These are phyloP conservation scores for Castor canadensis DNA, from an alignment of 2,113 vertebrate species.

Conservation along the genomic window DNA sequence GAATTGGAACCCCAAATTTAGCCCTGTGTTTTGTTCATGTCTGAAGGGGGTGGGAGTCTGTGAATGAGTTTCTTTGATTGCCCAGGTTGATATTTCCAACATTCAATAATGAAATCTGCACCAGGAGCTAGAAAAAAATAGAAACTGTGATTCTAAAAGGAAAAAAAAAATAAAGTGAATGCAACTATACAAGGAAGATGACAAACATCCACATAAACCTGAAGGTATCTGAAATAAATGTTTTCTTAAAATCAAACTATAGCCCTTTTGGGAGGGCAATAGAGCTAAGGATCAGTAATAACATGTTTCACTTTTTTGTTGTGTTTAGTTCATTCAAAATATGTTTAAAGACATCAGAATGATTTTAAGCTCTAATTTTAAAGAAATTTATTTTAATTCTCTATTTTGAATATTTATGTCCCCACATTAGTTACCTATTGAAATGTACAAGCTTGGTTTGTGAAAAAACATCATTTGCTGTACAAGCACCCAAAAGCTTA, in stretches of 20 bases:
- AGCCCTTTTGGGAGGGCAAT: neutral
- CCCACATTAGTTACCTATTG: neutral
- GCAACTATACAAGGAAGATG: neutral
- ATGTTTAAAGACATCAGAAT: neutral
- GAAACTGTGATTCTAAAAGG: neutral
- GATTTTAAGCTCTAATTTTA: conserved; percentile 1
- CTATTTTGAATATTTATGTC: neutral
- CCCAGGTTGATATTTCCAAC: neutral
- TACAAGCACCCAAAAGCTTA: neutral
- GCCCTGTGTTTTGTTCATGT: neutral
- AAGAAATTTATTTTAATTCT: conserved; percentile 3
- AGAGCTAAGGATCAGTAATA: neutral
- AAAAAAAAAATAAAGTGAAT: neutral
- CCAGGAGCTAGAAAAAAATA: neutral
- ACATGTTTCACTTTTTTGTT: neutral
- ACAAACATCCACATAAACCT: neutral
- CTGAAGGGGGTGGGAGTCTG: neutral
- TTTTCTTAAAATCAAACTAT: neutral
- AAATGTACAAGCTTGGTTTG: neutral
- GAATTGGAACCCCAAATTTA: neutral
- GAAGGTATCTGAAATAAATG: neutral
- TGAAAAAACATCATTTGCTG: neutral
- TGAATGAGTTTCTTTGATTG: conserved; percentile 4
- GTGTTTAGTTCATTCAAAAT: conserved; percentile 15
- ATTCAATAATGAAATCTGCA: conserved; percentile 1